A percentile compares a stretch with the other conserved stretches of the same genome.
phyloP scores from a whole-genome alignment of 2,113 vertebrate species.

The Cyanoramphus novaezelandiae region DNA sequence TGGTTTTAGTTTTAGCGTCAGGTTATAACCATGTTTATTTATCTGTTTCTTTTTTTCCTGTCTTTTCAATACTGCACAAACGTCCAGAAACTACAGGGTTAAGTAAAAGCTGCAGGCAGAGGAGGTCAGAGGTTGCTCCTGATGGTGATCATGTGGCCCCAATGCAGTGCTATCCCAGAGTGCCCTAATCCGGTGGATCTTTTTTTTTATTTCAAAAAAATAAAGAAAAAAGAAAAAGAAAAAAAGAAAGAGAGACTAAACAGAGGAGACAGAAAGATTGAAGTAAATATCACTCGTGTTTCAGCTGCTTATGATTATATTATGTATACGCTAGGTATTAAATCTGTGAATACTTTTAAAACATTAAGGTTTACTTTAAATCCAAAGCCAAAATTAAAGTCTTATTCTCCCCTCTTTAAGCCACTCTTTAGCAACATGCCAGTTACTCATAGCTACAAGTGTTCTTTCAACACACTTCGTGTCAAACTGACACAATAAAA shows the following conservation, averaged over 20 bases:
- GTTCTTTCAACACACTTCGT: slow-evolving; percentile 70
- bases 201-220: not conserved
- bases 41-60: slow-evolving; percentile 86
- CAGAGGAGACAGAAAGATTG: slow-evolving; percentile 76
- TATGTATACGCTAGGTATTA: slow-evolving; percentile 74
- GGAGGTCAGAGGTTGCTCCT: slow-evolving; percentile 83
- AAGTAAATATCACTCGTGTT: slow-evolving; percentile 75
- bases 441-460: slow-evolving; percentile 65
- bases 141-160: slow-evolving; percentile 77
- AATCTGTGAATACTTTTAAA: slow-evolving; percentile 80
- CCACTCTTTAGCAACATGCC: slow-evolving; percentile 73
- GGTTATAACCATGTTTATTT: slow-evolving; percentile 87
- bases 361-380: slow-evolving; percentile 76
- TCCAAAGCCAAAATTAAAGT: slow-evolving; percentile 77
- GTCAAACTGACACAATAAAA: slow-evolving; percentile 65
- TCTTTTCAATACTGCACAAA: slow-evolving; percentile 94
- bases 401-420: slow-evolving; percentile 68
- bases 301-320: slow-evolving; percentile 76
- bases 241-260: slow-evolving; percentile 69
- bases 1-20: slow-evolving; percentile 86
- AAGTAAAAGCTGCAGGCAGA: slow-evolving; percentile 84
- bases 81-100: slow-evolving; percentile 85
- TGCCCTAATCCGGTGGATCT: slow-evolving; percentile 66
- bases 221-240: slow-evolving; percentile 52
- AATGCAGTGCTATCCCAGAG: slow-evolving; percentile 81